These are phyloP conservation scores for Cherax destructor DNA, from an alignment of 1,140 invertebrate genomes.

Conservation along the genomic window DNA sequence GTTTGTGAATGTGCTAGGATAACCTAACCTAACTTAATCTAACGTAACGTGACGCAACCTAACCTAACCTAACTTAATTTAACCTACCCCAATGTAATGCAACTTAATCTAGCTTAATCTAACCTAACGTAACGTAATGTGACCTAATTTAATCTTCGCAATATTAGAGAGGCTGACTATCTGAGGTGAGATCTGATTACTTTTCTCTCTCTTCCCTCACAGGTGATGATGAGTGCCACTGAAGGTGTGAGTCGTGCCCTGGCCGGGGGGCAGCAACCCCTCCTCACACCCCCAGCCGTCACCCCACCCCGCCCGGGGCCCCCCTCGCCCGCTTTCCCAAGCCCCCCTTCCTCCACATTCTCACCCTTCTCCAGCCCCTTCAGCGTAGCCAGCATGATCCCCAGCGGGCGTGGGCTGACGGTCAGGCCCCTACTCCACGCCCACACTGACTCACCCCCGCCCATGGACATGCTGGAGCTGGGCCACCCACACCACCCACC, in stretches of 20 bases:
- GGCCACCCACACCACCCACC: background rate
- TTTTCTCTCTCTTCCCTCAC: background rate
- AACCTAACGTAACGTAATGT: no score
- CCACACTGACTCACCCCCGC: conserved; percentile 5
- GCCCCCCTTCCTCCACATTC: conserved; percentile 24
- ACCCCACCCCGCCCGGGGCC: conserved; percentile 16
- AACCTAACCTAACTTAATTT: no score
- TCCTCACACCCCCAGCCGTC: conserved; percentile 34
- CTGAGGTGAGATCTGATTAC: background rate
- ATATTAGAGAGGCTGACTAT: background rate
- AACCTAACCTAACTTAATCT: no score
- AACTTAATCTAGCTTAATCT: no score
- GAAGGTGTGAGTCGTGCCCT: conserved; percentile 53
- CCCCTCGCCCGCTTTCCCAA: conserved; percentile 30
- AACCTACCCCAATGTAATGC: no score
- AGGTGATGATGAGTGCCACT: conserved; percentile 57
- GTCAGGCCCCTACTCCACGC: conserved; percentile 2
- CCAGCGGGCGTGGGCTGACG: conserved; percentile 20
- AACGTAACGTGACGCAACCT: no score
- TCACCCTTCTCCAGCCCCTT: conserved; percentile 50
- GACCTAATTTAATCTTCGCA: no score
- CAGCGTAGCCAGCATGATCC: conserved; percentile 55
- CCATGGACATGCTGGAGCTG: conserved; percentile 39
- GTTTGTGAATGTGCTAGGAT: no score
- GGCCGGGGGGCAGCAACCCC: conserved; percentile 43